Conservation (phyloP, 1,140 invertebrate species). For the Cherax quadricarinatus region DNA sequence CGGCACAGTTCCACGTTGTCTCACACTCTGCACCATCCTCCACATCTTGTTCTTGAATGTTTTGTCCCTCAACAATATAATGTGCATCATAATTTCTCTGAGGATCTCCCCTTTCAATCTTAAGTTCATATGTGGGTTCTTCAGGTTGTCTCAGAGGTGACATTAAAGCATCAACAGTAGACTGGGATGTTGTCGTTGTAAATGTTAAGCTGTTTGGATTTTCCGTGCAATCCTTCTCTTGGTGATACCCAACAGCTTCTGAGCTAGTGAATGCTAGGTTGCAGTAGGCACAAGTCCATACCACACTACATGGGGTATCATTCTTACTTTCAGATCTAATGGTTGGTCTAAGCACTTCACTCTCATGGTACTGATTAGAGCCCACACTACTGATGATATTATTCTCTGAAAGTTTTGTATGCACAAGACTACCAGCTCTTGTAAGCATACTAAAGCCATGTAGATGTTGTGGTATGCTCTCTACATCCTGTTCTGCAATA, state of each 20-base stretch:
- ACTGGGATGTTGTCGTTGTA: slow-evolving; percentile 36
- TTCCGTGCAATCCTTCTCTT: slow-evolving; percentile 45
- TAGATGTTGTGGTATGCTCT: slow-evolving; percentile 2
- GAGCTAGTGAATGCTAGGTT: slow-evolving; percentile 39
- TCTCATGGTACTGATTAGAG: neutral
- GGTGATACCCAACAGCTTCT: slow-evolving; percentile 40
- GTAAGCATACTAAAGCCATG: slow-evolving; percentile 49
- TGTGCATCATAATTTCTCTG: neutral
- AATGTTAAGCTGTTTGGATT: slow-evolving; percentile 15
- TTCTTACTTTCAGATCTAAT: slow-evolving; percentile 7
- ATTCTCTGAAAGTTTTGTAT: slow-evolving; percentile 42
- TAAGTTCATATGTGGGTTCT: slow-evolving; percentile 46
- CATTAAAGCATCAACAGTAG: slow-evolving; percentile 60
- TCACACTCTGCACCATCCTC: neutral
- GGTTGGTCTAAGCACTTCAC: slow-evolving; percentile 12
- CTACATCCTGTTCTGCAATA: slow-evolving; percentile 39
- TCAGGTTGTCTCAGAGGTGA: slow-evolving; percentile 32
- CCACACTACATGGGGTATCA: slow-evolving; percentile 25
- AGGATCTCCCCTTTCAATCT: slow-evolving; percentile 13
- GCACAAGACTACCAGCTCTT: slow-evolving; percentile 39
- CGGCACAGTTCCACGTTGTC: slow-evolving; percentile 37
- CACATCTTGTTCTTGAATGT: neutral
- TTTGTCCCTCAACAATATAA: neutral
- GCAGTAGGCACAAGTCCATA: slow-evolving; percentile 60
- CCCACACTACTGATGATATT: slow-evolving; percentile 25